Percentiles rank a stretch among this genome's conserved stretches.
These are phyloP conservation scores for Mallotus villosus DNA, from an alignment of 2,797 vertebrate species.

Conservation along the genomic window DNA sequence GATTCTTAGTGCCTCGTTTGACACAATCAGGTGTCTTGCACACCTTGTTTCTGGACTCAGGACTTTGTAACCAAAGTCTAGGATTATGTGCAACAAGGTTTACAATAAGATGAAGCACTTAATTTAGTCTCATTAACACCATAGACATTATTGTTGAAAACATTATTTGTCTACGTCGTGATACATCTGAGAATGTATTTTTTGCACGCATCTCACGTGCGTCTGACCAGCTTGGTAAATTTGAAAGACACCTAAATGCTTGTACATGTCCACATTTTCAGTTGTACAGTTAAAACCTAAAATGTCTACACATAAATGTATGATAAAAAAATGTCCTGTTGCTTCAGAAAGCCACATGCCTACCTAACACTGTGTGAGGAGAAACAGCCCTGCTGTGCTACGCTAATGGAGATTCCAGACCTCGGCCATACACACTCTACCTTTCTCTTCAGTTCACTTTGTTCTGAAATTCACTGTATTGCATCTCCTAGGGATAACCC, in stretches of 20 bases:
- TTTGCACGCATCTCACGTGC: background rate
- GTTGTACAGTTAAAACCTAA: slow-evolving; percentile 14
- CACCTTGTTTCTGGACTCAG: too few relatives aligned
- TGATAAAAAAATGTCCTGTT: slow-evolving; percentile 36
- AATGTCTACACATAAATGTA: slow-evolving; percentile 33
- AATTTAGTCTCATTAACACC: too few relatives aligned
- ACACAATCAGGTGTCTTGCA: too few relatives aligned
- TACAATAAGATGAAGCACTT: too few relatives aligned
- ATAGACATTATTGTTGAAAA: too few relatives aligned
- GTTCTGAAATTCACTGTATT: slow-evolving; percentile 49
- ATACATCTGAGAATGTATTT: background rate
- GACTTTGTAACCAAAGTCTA: too few relatives aligned
- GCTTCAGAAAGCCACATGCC: slow-evolving; percentile 34
- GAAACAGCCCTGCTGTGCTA: slow-evolving; percentile 32
- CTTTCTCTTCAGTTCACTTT: slow-evolving; percentile 46
- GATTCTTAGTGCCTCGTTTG: background rate
- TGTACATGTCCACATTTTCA: slow-evolving; percentile 10
- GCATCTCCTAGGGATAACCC: slow-evolving; percentile 38
- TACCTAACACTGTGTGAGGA: slow-evolving; percentile 39
- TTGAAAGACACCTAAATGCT: background rate
- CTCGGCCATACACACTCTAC: slow-evolving; percentile 54
- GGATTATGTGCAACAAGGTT: too few relatives aligned
- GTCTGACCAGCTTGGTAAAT: background rate
- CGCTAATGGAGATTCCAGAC: slow-evolving; percentile 68
- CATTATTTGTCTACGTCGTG: too few relatives aligned